Conservation (phyloP, 1,140 invertebrate genomes). For the Brachionus koreanus region DNA sequence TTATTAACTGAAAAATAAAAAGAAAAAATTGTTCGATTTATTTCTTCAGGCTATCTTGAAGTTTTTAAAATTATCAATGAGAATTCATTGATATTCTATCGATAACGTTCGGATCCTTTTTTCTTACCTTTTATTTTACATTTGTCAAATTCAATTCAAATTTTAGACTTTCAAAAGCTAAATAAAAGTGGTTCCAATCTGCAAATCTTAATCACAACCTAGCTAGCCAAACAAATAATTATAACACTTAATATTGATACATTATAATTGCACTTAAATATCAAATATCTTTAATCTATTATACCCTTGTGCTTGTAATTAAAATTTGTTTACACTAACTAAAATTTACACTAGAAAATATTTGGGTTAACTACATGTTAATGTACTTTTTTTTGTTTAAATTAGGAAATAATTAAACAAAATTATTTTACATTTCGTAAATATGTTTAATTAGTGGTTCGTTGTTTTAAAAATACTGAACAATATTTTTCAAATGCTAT, state of each 20-base stretch:
- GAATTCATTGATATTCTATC: not conserved
- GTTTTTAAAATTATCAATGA: not conserved
- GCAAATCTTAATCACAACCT: not conserved
- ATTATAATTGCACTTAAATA: slow-evolving; percentile 23
- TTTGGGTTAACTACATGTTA: not conserved
- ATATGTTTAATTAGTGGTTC: slow-evolving; percentile 6
- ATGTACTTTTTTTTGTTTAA: slow-evolving; percentile 9
- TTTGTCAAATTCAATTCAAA: not conserved
- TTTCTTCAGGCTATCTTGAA: not conserved
- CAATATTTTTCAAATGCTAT: not conserved
- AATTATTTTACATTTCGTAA: not conserved
- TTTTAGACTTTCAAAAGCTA: not conserved
- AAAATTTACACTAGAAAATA: slow-evolving; percentile 28
- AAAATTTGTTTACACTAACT: slow-evolving; percentile 24
- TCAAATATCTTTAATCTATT: not conserved
- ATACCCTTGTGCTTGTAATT: slow-evolving; percentile 1
- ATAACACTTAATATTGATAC: slow-evolving; percentile 19
- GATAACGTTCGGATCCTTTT: not conserved
- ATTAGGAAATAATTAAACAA: slow-evolving; percentile 22
- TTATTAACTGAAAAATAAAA: not conserved
- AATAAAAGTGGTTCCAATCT: not conserved
- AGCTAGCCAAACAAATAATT: not conserved
- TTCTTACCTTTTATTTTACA: not conserved
- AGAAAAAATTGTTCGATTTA: not conserved
- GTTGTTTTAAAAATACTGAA: not conserved